Evolutionary conservation across 2,888 invertebrate genomes (phyloP), one percentile per base, ranked within the genome.

Genomic region (Ophion ellenae): DNA sequence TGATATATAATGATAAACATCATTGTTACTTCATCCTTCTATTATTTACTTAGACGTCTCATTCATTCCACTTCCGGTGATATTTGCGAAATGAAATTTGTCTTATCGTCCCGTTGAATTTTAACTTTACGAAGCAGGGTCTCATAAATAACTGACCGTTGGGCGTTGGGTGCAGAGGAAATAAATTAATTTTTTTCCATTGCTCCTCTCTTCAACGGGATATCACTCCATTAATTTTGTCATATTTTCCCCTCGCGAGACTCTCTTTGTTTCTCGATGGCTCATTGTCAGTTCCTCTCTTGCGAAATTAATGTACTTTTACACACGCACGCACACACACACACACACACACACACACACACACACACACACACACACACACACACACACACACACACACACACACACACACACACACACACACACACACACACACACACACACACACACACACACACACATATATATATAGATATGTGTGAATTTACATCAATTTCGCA

Each of bases 151-250:
- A 64, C 64, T 64, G 64, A 61, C 61, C 24, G 24, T 61, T 61
- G 9, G 61, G 10, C 61, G 57, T 53, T 83, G 64, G 76, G 71
- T 71, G 45, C 57, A 20, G 71, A 32, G 82, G 71, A 83, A 83
- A 83, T 77, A 59, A 83, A 73, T 45, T 73, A 78, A 83, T 78
- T 78, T 78, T 73, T 67, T 53, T 53, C 61, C 74, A 40, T 45
- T 20, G 20, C 59, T 20, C 20, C 20, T 76, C 32, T 67, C 70
- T 6, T 73, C n/a, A 36, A 73, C n/a, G 36, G 28, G 28, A 53
- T 9, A 71, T 71, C 28, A 24, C 32, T 71, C 36, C 2, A 36
- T 47, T 32, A 28, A 20, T n/a, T 47, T 40, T n/a, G n/a, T 70
- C 40, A 40, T 20, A 32, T 77, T 53, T 69, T 45, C 10, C 2